Percentiles rank a stretch among this genome's conserved stretches.
These are phyloP conservation scores for Macroteleia sp. DNA, from an alignment of 2,888 invertebrate species.

Conservation along the genomic window DNA sequence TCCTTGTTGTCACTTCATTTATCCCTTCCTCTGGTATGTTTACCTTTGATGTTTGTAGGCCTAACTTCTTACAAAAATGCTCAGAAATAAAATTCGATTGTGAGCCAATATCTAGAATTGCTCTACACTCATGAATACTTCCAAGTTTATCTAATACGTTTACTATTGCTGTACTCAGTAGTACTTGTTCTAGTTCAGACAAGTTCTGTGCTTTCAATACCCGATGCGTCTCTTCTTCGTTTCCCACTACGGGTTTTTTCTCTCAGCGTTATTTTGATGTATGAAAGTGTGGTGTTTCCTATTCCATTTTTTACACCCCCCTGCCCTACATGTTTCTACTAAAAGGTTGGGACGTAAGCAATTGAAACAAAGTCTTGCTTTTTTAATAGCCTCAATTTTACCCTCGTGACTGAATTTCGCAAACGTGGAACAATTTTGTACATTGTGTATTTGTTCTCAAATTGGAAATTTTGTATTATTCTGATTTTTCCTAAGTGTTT, in stretches of 20 bases:
- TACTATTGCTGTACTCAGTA: slow-evolving; percentile 41
- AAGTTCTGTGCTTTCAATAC: background rate
- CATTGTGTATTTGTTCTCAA: background rate
- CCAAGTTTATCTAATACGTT: slow-evolving; percentile 22
- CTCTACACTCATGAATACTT: background rate
- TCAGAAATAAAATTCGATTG: slow-evolving; percentile 53
- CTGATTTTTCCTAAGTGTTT: no score
- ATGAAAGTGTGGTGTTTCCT: slow-evolving; percentile 7
- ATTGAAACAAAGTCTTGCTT: slow-evolving; percentile 14
- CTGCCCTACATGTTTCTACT: background rate
- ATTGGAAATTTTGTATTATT: no score
- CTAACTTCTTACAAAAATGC: slow-evolving; percentile 13
- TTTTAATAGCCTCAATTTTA: slow-evolving; percentile 6
- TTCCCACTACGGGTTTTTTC: background rate
- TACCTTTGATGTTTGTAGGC: slow-evolving; percentile 16
- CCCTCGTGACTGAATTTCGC: background rate
- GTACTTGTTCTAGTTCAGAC: slow-evolving; percentile 8
- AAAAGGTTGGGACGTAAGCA: slow-evolving; percentile 15
- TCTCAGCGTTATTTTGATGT: slow-evolving; percentile 1
- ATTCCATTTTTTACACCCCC: slow-evolving; percentile 20
- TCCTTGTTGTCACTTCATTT: background rate
- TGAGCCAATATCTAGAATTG: slow-evolving; percentile 50
- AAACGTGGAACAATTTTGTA: slow-evolving; percentile 5
- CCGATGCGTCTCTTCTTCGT: background rate
- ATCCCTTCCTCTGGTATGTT: slow-evolving; percentile 34